These are phyloP conservation scores for Lithophane socia DNA, from an alignment of 2,888 invertebrate species.

Conservation along the genomic window DNA sequence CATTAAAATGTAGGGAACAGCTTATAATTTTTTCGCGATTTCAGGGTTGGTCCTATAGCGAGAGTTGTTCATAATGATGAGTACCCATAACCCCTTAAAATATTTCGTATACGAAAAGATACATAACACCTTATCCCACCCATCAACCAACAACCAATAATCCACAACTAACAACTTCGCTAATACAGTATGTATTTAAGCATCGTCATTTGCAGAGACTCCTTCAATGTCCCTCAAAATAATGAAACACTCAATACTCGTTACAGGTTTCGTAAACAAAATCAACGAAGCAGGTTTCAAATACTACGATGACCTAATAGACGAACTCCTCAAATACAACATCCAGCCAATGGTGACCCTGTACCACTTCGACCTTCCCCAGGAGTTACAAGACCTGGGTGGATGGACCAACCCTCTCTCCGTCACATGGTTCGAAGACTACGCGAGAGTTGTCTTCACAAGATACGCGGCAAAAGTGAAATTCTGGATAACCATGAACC, in stretches of 20 bases:
- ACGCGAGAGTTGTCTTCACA: slow-evolving; percentile 83
- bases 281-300: slow-evolving; percentile 83
- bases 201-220: too few species aligned
- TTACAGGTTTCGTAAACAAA: slow-evolving; percentile 75
- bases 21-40: too few species aligned
- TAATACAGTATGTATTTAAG: too few species aligned
- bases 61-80: too few species aligned
- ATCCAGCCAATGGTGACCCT: slow-evolving; percentile 82
- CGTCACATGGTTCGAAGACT: slow-evolving; percentile 86
- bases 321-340: slow-evolving; percentile 81
- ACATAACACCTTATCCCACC: too few species aligned
- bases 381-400: slow-evolving; percentile 79
- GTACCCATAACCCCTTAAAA: too few species aligned
- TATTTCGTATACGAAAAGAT: too few species aligned
- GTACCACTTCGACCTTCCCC: slow-evolving; percentile 83
- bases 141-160: background rate
- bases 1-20: too few species aligned
- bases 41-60: too few species aligned
- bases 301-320: slow-evolving; percentile 91
- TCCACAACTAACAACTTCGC: too few species aligned
- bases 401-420: slow-evolving; percentile 80
- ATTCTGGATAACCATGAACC: slow-evolving; percentile 91
- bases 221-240: background rate
- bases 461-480: slow-evolving; percentile 87
- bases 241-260: background rate